Evolutionary conservation across 2,888 invertebrate species (phyloP).

Genomic region (Leptopilina myrica): DNA sequence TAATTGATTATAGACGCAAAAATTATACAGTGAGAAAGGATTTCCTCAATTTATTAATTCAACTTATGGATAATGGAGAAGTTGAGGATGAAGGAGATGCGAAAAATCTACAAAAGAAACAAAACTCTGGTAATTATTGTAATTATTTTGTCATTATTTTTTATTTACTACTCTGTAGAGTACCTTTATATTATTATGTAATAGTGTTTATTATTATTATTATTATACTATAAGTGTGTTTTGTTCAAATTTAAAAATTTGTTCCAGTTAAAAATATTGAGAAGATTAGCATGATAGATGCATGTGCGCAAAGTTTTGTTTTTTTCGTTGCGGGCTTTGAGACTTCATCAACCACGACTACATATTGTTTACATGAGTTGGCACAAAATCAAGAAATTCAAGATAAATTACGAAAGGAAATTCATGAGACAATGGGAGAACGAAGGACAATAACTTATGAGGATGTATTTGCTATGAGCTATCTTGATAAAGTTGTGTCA

Average conservation of each 20-base stretch:
- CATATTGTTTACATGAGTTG: slow-evolving; percentile 74
- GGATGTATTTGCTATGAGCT: slow-evolving; percentile 73
- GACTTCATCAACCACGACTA: slow-evolving; percentile 76
- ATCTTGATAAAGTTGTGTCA: slow-evolving; percentile 73
- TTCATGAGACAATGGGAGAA: slow-evolving; percentile 60
- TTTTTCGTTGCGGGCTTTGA: slow-evolving; percentile 78
- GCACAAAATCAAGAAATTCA: slow-evolving; percentile 75
- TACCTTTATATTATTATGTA: too few relatives aligned
- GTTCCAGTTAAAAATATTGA: too few relatives aligned
- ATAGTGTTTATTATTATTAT: too few relatives aligned
- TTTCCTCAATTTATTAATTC: slow-evolving; percentile 63
- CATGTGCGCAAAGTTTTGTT: slow-evolving; percentile 73
- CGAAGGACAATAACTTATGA: slow-evolving; percentile 69
- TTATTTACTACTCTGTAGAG: too few relatives aligned
- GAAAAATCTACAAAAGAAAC: background rate
- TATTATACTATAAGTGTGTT: too few relatives aligned
- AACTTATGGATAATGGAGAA: slow-evolving; percentile 56
- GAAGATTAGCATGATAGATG: background rate
- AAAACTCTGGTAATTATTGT: too few relatives aligned
- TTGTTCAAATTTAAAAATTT: too few relatives aligned
- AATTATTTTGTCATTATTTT: too few relatives aligned
- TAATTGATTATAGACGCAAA: slow-evolving; percentile 61
- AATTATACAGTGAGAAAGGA: slow-evolving; percentile 63
- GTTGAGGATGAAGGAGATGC: slow-evolving; percentile 36
- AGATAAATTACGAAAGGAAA: slow-evolving; percentile 72